Conservation (phyloP, 2,113 vertebrate species). For the Copsychus sechellarum region DNA sequence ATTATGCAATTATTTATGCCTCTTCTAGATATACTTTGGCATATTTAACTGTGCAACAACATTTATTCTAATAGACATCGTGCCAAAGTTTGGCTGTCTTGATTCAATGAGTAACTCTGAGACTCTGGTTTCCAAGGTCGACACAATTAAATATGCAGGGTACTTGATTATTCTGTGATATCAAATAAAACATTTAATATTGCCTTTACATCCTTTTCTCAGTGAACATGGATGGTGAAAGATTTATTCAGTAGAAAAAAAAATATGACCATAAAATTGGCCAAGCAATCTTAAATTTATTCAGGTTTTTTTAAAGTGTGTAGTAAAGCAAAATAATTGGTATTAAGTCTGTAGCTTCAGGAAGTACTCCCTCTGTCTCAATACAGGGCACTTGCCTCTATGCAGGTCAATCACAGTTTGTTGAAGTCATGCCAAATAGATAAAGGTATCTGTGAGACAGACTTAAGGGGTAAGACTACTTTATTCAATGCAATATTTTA, state of each 20-base stretch:
- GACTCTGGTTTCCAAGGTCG: background rate
- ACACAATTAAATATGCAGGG: background rate
- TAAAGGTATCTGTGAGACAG: background rate
- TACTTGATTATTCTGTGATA: background rate
- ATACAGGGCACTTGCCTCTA: background rate
- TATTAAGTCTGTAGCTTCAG: background rate
- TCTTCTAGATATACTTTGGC: background rate
- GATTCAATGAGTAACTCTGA: background rate
- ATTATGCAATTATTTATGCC: background rate
- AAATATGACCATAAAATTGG: background rate
- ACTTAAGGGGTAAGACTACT: background rate
- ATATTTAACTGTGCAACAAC: background rate
- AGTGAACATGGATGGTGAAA: background rate
- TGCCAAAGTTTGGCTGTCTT: background rate
- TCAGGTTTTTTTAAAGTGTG: background rate
- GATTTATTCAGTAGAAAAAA: background rate
- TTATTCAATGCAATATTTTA: background rate
- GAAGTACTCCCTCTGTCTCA: background rate
- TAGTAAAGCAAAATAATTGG: background rate
- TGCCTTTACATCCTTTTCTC: background rate
- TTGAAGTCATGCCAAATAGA: background rate
- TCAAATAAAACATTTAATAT: background rate
- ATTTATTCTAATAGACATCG: background rate
- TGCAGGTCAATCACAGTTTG: background rate
- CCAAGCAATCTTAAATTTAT: background rate